These are phyloP conservation scores for Enteromius anoplus DNA, from an alignment of 2,797 vertebrate genomes.

Conservation along the genomic window DNA sequence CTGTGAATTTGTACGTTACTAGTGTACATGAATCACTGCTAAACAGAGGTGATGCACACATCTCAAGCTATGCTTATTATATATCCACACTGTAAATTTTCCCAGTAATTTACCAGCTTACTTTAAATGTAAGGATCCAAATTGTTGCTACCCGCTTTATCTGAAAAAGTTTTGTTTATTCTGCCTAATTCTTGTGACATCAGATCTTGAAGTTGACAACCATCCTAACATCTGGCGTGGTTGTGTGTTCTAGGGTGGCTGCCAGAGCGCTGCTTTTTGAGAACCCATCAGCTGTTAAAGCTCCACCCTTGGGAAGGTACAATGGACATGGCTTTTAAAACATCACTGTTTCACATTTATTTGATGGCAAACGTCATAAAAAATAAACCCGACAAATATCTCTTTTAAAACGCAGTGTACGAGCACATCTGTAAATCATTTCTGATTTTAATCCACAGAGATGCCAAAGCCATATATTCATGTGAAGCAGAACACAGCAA, in stretches of 20 bases:
- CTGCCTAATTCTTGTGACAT: not conserved
- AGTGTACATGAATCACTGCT: not conserved
- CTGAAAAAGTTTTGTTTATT: not conserved
- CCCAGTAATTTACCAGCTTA: not conserved
- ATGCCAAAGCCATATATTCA: conserved; percentile 94
- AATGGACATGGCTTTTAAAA: not conserved
- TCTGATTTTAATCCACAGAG: conserved; percentile 70
- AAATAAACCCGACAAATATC: not conserved
- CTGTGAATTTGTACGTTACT: not conserved
- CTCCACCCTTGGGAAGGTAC: conserved; percentile 81
- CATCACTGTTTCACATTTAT: not conserved
- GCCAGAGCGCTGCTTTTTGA: conserved; percentile 90
- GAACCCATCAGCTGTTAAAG: conserved; percentile 78
- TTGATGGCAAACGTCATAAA: not conserved
- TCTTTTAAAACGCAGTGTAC: not conserved
- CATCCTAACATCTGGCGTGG: conserved; percentile 9
- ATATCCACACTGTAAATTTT: not conserved
- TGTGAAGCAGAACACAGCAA: conserved; percentile 95
- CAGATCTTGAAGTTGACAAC: not conserved
- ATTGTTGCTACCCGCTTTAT: not conserved
- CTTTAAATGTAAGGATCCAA: not conserved
- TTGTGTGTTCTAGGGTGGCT: conserved; percentile 81
- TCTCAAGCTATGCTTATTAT: not conserved
- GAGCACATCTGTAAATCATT: not conserved
- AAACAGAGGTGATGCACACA: not conserved